Conservation (phyloP, 2,113 vertebrate genomes). For the Peucedramus taeniatus region DNA sequence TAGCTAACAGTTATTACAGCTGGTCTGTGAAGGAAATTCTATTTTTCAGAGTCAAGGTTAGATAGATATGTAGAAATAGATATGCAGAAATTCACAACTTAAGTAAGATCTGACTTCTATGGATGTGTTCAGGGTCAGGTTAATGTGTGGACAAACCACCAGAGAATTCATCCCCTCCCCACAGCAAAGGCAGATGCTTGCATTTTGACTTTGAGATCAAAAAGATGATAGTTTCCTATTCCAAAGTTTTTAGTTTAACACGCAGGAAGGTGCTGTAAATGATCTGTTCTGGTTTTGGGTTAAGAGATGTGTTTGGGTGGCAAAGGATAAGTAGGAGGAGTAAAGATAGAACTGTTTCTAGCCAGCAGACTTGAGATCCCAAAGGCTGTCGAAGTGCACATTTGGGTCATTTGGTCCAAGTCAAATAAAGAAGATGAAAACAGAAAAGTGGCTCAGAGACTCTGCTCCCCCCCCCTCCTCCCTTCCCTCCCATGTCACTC, state of each 20-base stretch:
- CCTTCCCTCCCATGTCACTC: not conserved
- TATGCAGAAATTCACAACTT: not conserved
- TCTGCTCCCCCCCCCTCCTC: fast-evolving
- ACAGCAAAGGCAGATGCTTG: not conserved
- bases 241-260: not conserved
- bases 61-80: not conserved
- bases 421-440: not conserved
- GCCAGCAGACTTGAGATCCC: not conserved
- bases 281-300: not conserved
- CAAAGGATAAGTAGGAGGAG: not conserved
- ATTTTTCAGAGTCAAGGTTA: not conserved
- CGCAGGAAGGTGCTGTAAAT: not conserved
- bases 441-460: not conserved
- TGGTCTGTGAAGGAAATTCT: not conserved
- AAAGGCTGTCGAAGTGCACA: not conserved
- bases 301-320: not conserved
- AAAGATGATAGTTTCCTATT: not conserved
- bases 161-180: not conserved
- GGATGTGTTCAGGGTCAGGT: not conserved
- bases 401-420: not conserved
- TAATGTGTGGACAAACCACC: not conserved
- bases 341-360: not conserved
- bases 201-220: not conserved
- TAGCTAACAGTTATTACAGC: not conserved
- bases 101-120: not conserved